These are phyloP conservation scores for Pelobates fuscus DNA, from an alignment of 2,113 vertebrate genomes.

Conservation along the genomic window DNA sequence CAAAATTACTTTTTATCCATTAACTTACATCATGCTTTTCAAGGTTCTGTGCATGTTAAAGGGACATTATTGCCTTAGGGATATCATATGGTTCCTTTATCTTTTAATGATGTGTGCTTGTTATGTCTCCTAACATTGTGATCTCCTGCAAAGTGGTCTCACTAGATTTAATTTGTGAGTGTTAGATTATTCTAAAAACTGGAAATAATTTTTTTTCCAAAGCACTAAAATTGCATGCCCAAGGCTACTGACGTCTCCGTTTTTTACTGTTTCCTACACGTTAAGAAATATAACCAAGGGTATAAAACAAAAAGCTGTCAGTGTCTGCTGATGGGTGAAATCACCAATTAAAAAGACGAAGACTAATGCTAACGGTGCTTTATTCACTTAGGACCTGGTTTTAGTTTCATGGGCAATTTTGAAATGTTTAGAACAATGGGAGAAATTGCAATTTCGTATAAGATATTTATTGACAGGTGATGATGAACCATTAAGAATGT, in stretches of 20 bases:
- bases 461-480: too few species aligned
- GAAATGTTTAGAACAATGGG: too few species aligned
- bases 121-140: constrained; percentile 20
- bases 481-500: too few species aligned
- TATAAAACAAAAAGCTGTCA: too few species aligned
- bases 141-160: constrained; percentile 22
- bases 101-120: constrained; percentile 6
- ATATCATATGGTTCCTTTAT: constrained; percentile 41
- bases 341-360: too few species aligned
- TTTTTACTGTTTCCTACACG: neutral
- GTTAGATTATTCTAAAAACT: constrained; percentile 2
- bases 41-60: neutral
- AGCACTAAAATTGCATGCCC: neutral
- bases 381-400: too few species aligned
- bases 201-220: neutral
- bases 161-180: constrained; percentile 22
- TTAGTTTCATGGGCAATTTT: too few species aligned
- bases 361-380: too few species aligned
- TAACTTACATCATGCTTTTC: constrained; percentile 19
- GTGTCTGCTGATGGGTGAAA: too few species aligned
- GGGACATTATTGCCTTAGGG: constrained; percentile 32
- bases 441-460: too few species aligned
- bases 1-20: constrained; percentile 4
- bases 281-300: neutral
- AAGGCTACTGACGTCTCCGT: neutral